Conservation (phyloP, 2,797 vertebrate species). For the Melanotaenia boesemani region DNA sequence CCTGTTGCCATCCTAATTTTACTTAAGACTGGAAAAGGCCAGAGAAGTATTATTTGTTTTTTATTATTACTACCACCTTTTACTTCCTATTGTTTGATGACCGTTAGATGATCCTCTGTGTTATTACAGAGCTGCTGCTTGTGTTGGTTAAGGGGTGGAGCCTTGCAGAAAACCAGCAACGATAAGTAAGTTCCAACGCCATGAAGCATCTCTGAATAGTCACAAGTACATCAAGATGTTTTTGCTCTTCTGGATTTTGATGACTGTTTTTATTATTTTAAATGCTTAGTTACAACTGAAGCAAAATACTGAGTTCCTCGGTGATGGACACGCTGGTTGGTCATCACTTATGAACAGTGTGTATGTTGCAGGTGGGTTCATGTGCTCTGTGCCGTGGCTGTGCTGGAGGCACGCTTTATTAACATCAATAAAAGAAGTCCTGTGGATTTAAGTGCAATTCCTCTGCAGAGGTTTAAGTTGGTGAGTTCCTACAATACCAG, state of each 20-base stretch:
- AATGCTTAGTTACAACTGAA: not conserved
- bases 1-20: not conserved
- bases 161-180: slow-evolving; percentile 95
- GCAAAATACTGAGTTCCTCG: not conserved
- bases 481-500: slow-evolving; percentile 73
- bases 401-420: slow-evolving; percentile 96
- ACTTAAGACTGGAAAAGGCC: not conserved
- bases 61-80: not conserved
- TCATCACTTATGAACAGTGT: slow-evolving; percentile 5
- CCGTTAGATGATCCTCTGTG: not conserved
- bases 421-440: slow-evolving; percentile 93
- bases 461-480: slow-evolving; percentile 95
- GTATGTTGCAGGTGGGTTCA: slow-evolving; percentile 92
- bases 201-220: too few species aligned
- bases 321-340: not conserved
- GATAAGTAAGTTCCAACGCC: slow-evolving; percentile 87
- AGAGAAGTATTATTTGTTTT: not conserved
- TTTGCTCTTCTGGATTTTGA: not conserved
- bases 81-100: not conserved
- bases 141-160: slow-evolving; percentile 94
- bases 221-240: not conserved
- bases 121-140: slow-evolving; percentile 92
- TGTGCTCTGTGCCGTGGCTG: slow-evolving; percentile 95
- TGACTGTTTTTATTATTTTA: not conserved
- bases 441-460: slow-evolving; percentile 97